phyloP scores from a whole-genome alignment of 2,797 vertebrate genomes.

The Sebastes steindachneri region DNA sequence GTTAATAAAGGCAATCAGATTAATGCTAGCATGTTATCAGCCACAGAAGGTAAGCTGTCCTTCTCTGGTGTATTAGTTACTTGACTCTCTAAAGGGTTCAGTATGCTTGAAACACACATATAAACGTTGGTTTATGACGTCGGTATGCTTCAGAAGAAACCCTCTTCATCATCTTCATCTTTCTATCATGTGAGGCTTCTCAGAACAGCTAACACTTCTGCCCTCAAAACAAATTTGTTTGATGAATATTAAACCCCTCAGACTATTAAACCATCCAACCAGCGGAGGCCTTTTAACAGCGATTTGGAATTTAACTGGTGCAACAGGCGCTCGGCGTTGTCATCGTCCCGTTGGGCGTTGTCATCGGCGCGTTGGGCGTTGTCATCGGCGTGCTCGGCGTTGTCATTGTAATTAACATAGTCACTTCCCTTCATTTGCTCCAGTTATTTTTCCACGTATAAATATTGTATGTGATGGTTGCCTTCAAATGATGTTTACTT shows the following conservation, averaged over 20 bases:
- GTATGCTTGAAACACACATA: background rate
- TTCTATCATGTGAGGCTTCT: background rate
- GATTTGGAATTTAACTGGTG: background rate
- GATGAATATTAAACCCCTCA: background rate
- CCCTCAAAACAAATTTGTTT: background rate
- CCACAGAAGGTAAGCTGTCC: background rate
- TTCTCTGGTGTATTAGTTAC: background rate
- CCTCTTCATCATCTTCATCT: background rate
- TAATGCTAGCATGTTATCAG: background rate
- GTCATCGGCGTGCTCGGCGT: too few species aligned
- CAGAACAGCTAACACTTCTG: background rate
- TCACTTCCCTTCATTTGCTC: background rate
- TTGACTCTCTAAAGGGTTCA: background rate
- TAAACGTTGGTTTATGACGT: background rate
- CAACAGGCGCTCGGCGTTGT: background rate
- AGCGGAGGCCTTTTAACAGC: too few species aligned
- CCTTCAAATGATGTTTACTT: background rate
- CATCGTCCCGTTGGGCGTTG: too few species aligned
- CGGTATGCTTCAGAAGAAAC: background rate
- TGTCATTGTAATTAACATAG: too few species aligned
- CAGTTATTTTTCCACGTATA: background rate
- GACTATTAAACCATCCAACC: background rate
- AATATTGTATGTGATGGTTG: background rate
- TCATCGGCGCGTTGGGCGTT: too few species aligned
- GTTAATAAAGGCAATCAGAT: background rate